Percentiles rank a stretch among this genome's conserved stretches.
Evolutionary conservation across 2,888 invertebrate species (phyloP).

Genomic region (Amitus sp.): DNA sequence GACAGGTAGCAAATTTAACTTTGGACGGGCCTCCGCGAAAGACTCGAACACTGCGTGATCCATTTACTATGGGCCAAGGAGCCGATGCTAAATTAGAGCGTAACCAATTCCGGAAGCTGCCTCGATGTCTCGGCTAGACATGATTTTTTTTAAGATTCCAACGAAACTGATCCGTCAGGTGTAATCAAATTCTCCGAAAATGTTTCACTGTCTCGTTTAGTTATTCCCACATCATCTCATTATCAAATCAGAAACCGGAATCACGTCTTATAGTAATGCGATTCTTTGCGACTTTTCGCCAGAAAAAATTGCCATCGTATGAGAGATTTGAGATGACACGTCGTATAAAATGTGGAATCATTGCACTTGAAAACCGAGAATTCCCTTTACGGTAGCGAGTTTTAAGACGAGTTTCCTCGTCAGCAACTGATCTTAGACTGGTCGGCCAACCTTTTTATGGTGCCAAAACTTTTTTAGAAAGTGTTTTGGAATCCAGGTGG

Average conservation of each 20-base stretch:
- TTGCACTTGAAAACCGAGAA: background rate
- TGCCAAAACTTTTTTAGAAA: conserved; percentile 37
- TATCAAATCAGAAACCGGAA: no score
- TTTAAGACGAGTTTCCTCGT: conserved; percentile 27
- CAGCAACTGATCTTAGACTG: conserved; percentile 28
- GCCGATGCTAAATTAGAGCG: conserved; percentile 27
- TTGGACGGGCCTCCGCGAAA: conserved; percentile 4
- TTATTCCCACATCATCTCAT: no score
- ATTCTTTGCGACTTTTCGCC: no score
- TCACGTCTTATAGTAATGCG: no score
- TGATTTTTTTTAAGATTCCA: background rate
- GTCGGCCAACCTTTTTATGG: conserved; percentile 19
- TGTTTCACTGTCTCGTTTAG: no score
- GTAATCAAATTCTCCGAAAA: no score
- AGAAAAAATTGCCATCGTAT: no score
- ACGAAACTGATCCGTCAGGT: background rate
- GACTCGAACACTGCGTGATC: conserved; percentile 21
- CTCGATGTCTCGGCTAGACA: conserved; percentile 10
- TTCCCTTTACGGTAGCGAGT: no score
- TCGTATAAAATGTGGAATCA: background rate
- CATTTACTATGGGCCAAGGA: conserved; percentile 14
- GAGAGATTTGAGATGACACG: no score
- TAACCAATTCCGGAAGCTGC: conserved; percentile 31
- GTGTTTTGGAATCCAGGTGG: conserved; percentile 29
- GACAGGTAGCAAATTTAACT: conserved; percentile 16